Evolutionary conservation across 2,113 vertebrate species (phyloP).

Genomic region (Odocoileus hemionus): DNA sequence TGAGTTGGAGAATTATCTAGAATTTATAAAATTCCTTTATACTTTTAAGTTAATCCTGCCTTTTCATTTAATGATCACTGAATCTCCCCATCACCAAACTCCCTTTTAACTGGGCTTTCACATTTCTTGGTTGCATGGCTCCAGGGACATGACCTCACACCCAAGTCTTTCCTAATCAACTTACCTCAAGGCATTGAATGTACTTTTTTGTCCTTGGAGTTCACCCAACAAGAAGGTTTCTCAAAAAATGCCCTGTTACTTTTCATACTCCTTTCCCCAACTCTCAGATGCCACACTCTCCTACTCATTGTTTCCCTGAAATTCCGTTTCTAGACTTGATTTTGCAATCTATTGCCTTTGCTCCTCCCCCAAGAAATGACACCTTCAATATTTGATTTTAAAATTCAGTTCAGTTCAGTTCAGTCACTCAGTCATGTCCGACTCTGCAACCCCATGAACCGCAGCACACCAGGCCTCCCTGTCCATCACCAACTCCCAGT

Average conservation of each 20-base stretch:
- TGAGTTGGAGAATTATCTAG: background rate
- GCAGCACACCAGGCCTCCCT: no score
- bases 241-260: background rate
- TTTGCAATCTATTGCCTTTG: constrained; percentile 13
- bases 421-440: no score
- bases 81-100: constrained; percentile 22
- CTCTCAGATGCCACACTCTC: background rate
- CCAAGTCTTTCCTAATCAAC: constrained; percentile 33
- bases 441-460: no score
- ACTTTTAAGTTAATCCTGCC: constrained; percentile 17
- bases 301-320: background rate
- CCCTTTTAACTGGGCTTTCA: background rate
- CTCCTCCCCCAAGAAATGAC: constrained; percentile 15
- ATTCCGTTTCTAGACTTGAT: background rate
- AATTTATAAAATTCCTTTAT: constrained; percentile 15
- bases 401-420: background rate
- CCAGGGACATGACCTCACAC: constrained; percentile 9
- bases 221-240: background rate
- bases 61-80: constrained; percentile 1
- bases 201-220: constrained; percentile 21
- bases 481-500: no score
- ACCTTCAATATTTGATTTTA: constrained; percentile 26
- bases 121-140: background rate
- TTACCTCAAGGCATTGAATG: constrained; percentile 1
- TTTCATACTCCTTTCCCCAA: background rate